phyloP scores from a whole-genome alignment of 1,140 invertebrate genomes.

The Coelopa frigida region DNA sequence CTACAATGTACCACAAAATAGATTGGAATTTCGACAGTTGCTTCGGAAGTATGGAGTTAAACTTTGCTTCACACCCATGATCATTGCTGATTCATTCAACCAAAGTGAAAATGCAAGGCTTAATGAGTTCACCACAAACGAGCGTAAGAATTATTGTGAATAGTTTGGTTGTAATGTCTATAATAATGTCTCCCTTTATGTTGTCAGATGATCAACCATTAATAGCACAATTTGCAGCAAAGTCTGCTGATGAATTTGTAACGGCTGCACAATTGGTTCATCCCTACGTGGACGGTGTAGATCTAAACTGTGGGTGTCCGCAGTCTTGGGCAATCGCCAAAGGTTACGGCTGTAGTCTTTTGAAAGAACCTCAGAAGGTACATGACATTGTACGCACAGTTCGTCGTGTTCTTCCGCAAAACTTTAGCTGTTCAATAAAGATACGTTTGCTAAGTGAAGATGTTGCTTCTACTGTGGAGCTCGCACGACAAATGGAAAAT shows the following conservation, averaged over 20 bases:
- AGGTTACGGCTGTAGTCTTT: slow-evolving; percentile 79
- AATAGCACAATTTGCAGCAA: slow-evolving; percentile 92
- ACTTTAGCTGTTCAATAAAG: slow-evolving; percentile 88
- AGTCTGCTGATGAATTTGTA: slow-evolving; percentile 73
- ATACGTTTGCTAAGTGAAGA: slow-evolving; percentile 62
- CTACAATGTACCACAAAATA: no score
- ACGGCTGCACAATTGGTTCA: slow-evolving; percentile 75
- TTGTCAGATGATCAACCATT: slow-evolving; percentile 67
- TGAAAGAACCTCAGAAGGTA: slow-evolving; percentile 77
- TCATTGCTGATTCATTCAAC: slow-evolving; percentile 87
- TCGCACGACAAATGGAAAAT: slow-evolving; percentile 71
- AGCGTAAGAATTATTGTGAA: slow-evolving; percentile 44
- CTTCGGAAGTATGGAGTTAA: slow-evolving; percentile 65
- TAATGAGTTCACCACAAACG: slow-evolving; percentile 84
- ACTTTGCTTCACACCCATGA: slow-evolving; percentile 93
- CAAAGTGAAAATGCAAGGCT: slow-evolving; percentile 78
- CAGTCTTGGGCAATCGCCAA: slow-evolving; percentile 90
- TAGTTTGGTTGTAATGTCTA: background rate
- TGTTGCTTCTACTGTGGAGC: slow-evolving; percentile 45
- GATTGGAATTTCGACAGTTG: slow-evolving; percentile 42
- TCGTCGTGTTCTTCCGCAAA: slow-evolving; percentile 59
- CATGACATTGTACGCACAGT: slow-evolving; percentile 72
- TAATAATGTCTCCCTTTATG: background rate
- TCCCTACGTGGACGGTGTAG: slow-evolving; percentile 83
- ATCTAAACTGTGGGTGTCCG: slow-evolving; percentile 96